Base-by-base conservation (phyloP, 2,888 invertebrate genomes). In the Xestia sexstrigata region DNA sequence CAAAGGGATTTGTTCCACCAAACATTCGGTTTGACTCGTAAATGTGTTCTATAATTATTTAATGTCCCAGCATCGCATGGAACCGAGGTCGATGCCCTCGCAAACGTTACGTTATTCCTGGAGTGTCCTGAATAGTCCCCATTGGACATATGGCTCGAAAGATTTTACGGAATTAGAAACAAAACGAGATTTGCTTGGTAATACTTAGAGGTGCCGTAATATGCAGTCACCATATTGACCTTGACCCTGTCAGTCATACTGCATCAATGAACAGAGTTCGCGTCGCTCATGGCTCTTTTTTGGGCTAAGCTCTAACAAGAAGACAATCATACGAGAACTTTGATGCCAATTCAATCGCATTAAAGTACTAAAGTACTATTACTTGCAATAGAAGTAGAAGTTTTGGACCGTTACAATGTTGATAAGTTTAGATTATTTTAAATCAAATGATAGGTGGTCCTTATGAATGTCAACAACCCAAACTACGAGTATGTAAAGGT, bases 31-130 rank as follows among this genome's bases (percentile, higher is more conserved):
- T 60, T 30, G 60, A 49, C 62, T 84, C 86, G 70, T 87, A 85
- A 86, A 85, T 76, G 70, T 81, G 83, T 87, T 92, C 94, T 95
- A 93, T 93, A 92, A 93, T 92, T 94, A 91, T 91, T 93, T 93
- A 84, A 93, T 93, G 92, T 92, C 90, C 86, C 89, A 85, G 65
- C 83, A 78, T 74, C 69, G 87, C 84, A 90, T 91, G 91, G 90
- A 91, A 89, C 87, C 75, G 88, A 84, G 95, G 92, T 94, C 94
- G 89, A 90, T 89, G 95, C 85, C 88, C 95, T 90, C 88, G 83
- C 89, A 85, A 86, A 85, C 83, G 73, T 76, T 47, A 70, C 58
- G 94, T 93, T 95, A 94, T 90, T 91, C 91, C 91, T 91, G 88
- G 89, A 77, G 88, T 87, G 82, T 90, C 89, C 89, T 89, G 88